Base-by-base conservation (phyloP, 2,113 vertebrate species). In the Limanda limanda region DNA sequence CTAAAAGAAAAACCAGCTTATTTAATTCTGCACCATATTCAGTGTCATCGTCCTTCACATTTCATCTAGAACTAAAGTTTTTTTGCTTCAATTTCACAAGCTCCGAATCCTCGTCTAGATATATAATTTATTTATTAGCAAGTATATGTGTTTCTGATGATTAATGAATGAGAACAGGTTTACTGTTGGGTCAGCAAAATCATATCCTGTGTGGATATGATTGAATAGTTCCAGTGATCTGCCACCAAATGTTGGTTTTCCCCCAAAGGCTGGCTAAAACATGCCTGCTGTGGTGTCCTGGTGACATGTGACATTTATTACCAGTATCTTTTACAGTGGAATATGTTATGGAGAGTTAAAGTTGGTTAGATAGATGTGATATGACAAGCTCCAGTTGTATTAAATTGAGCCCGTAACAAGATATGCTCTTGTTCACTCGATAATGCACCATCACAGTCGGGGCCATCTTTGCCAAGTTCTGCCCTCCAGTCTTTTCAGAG, bases 251-350 rank as follows among this genome's bases (percentile, higher is more conserved):
- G 31, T 31, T 5, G 31, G 31, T 6, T 31, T 31, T 31, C 6
- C 4, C 31, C 31, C 31, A 31, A 5, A 31, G 31, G 31, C 31
- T 31, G 31, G 31, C 31, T 20, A 13, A 42, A 62, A 62, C 37
- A 42, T 40, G 18, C 10, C 3, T 14, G 35, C 4, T 17, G 10
- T 5, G 18, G 18, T 14, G 2, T 35, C 18, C 18, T n/a, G 59
- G 31, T 62, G 59, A n/a, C 45, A 17, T 40, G 18, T 62, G 10
- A 62, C 60, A 42, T 23, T 62, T 42, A 62, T 62, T 42, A 21
- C 35, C 6, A 23, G 60, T 17, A 23, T 63, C 13, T 17, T 37
- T 45, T 21, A 45, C 40, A 3, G n/a, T 9, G 37, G 61, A 45
- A 45, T 42, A 45, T 45, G 37, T 63, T 63, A n/a, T 14, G 18